Conservation (phyloP, 2,888 invertebrate genomes). For the Heliconius aoede region DNA sequence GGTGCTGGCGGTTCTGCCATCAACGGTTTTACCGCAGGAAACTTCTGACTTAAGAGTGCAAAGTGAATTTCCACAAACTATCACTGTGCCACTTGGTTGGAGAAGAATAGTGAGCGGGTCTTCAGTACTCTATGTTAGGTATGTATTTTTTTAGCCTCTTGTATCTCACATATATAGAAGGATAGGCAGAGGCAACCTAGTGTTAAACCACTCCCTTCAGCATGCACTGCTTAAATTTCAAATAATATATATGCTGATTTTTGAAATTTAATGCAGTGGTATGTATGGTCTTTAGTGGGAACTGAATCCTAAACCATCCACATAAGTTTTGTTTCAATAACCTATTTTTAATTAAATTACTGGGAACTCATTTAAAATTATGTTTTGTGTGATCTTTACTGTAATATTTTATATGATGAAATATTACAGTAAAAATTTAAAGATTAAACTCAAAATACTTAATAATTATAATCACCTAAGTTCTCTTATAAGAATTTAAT, state of each 20-base stretch:
- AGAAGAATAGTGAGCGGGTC: slow-evolving; percentile 74
- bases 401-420: background rate
- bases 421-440: too few species aligned
- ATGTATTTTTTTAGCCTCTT: slow-evolving; percentile 27
- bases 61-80: slow-evolving; percentile 72
- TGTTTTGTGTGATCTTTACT: background rate
- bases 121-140: slow-evolving; percentile 64
- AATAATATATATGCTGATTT: too few species aligned
- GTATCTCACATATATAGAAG: background rate
- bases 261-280: too few species aligned
- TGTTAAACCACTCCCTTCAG: too few species aligned
- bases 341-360: too few species aligned
- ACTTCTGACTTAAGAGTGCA: slow-evolving; percentile 64
- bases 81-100: slow-evolving; percentile 80
- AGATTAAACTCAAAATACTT: background rate
- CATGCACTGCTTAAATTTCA: too few species aligned
- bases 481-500: slow-evolving; percentile 10
- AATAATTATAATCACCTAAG: background rate
- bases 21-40: slow-evolving; percentile 63
- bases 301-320: too few species aligned
- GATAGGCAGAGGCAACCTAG: too few species aligned
- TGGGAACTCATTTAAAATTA: too few species aligned
- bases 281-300: too few species aligned
- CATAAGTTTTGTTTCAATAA: too few species aligned
- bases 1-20: slow-evolving; percentile 75